A percentile compares a stretch with the other conserved stretches of the same genome.
phyloP scores from a whole-genome alignment of 2,888 invertebrate genomes.

The Spodoptera littoralis region DNA sequence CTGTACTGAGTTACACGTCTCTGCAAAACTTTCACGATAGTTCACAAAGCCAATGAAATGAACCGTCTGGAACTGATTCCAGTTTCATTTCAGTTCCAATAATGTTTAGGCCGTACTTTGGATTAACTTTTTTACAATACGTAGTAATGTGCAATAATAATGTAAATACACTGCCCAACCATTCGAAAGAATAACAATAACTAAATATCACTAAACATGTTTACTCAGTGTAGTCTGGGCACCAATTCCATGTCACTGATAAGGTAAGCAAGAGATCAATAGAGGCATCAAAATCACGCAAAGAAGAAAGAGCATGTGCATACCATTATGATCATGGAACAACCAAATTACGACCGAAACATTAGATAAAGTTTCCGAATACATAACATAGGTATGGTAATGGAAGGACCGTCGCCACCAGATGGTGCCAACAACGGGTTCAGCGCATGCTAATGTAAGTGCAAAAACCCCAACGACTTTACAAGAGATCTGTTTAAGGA shows the following conservation, averaged over 20 bases:
- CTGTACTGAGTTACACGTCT: slow-evolving; percentile 11
- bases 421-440: slow-evolving; percentile 30
- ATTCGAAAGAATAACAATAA: slow-evolving; percentile 29
- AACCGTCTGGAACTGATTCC: slow-evolving; percentile 18
- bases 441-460: too few species aligned
- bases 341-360: slow-evolving; percentile 40
- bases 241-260: slow-evolving; percentile 31
- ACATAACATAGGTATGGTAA: slow-evolving; percentile 20
- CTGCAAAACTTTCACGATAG: slow-evolving; percentile 23
- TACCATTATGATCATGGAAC: slow-evolving; percentile 24
- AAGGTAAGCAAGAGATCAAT: slow-evolving; percentile 42
- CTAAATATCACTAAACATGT: slow-evolving; percentile 46
- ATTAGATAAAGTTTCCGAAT: slow-evolving; percentile 23
- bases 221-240: slow-evolving; percentile 48
- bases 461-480: too few species aligned
- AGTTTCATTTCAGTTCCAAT: slow-evolving; percentile 13
- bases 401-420: slow-evolving; percentile 38
- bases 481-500: too few species aligned
- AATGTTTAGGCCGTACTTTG: slow-evolving; percentile 36
- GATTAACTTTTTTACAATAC: slow-evolving; percentile 1
- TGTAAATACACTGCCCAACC: slow-evolving; percentile 32
- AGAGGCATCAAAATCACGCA: slow-evolving; percentile 43
- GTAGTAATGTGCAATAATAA: slow-evolving; percentile 9
- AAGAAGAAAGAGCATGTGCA: slow-evolving; percentile 45
- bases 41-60: slow-evolving; percentile 26